phyloP scores from a whole-genome alignment of 2,888 invertebrate genomes.

The Drosophila helvetica region DNA sequence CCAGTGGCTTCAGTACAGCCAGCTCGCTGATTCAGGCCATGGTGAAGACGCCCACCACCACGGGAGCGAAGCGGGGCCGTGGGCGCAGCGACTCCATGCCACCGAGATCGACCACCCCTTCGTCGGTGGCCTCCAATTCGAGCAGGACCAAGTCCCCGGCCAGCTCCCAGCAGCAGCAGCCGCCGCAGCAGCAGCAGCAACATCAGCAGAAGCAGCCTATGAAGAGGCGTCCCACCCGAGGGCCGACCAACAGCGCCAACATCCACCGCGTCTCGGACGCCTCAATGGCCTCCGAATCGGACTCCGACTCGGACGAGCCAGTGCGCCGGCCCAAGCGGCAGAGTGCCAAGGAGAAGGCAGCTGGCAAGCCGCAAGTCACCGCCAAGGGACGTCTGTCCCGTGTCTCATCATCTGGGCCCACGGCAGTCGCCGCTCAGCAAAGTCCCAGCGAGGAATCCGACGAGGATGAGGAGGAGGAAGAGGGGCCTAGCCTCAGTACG shows the following conservation, averaged over 20 bases:
- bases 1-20: conserved; percentile 12
- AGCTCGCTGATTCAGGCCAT: conserved; percentile 23
- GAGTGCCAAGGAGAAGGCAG: conserved; percentile 44
- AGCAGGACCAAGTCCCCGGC: conserved; percentile 88
- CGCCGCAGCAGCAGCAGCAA: conserved; percentile 52
- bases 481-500: conserved; percentile 53
- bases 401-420: conserved; percentile 49
- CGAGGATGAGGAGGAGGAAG: conserved; percentile 73
- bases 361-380: conserved; percentile 10
- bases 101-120: conserved; percentile 87
- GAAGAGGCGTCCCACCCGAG: conserved; percentile 84
- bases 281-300: conserved; percentile 86
- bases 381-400: conserved; percentile 44
- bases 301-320: conserved; percentile 85
- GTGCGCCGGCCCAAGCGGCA: conserved; percentile 81
- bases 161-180: conserved; percentile 82
- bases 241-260: conserved; percentile 68
- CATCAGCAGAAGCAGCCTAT: conserved; percentile 61
- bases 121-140: conserved; percentile 87
- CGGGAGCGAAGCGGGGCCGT: conserved; percentile 84
- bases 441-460: conserved; percentile 86
- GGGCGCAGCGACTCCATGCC: conserved; percentile 84
- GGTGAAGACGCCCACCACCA: conserved; percentile 47
- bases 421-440: conserved; percentile 65
- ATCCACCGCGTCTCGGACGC: conserved; percentile 85